These are phyloP conservation scores for Pachypanchax playfairii DNA, from an alignment of 2,113 vertebrate species.

Conservation along the genomic window DNA sequence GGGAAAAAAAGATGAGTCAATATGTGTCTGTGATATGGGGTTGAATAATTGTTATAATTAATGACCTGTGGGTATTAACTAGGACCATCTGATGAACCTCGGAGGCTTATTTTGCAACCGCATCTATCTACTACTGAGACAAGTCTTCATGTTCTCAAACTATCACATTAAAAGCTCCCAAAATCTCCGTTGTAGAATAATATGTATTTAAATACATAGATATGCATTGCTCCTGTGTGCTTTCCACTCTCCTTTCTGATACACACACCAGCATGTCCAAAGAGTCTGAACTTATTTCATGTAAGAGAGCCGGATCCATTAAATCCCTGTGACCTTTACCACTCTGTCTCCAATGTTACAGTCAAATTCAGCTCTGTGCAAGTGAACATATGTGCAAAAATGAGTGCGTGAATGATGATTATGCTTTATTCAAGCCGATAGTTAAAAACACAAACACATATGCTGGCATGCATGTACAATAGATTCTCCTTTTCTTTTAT, in stretches of 20 bases:
- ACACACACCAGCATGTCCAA: slow-evolving; percentile 71
- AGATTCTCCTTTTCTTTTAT: slow-evolving; percentile 73
- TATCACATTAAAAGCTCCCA: slow-evolving; percentile 23
- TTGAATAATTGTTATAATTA: slow-evolving; percentile 83
- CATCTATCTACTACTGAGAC: slow-evolving; percentile 22
- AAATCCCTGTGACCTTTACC: slow-evolving; percentile 78
- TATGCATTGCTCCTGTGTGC: slow-evolving; percentile 17
- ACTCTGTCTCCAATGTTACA: slow-evolving; percentile 61
- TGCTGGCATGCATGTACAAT: slow-evolving; percentile 48
- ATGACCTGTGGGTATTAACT: slow-evolving; percentile 72
- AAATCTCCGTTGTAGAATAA: slow-evolving; percentile 4
- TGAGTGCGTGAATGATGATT: slow-evolving; percentile 8
- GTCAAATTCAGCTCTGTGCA: slow-evolving; percentile 42
- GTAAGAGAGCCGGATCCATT: slow-evolving; percentile 74
- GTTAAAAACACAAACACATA: slow-evolving; percentile 33
- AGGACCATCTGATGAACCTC: slow-evolving; percentile 55
- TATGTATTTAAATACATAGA: too few relatives aligned
- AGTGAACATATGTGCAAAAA: slow-evolving; percentile 10
- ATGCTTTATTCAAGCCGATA: neutral
- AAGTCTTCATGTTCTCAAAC: slow-evolving; percentile 38
- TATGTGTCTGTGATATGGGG: slow-evolving; percentile 73
- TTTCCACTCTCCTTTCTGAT: slow-evolving; percentile 66
- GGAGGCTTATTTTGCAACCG: slow-evolving; percentile 49
- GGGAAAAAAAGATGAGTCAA: slow-evolving; percentile 60
- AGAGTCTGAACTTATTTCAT: slow-evolving; percentile 73